Base-by-base conservation (phyloP, 2,113 vertebrate genomes). In the Gavialis gangeticus region DNA sequence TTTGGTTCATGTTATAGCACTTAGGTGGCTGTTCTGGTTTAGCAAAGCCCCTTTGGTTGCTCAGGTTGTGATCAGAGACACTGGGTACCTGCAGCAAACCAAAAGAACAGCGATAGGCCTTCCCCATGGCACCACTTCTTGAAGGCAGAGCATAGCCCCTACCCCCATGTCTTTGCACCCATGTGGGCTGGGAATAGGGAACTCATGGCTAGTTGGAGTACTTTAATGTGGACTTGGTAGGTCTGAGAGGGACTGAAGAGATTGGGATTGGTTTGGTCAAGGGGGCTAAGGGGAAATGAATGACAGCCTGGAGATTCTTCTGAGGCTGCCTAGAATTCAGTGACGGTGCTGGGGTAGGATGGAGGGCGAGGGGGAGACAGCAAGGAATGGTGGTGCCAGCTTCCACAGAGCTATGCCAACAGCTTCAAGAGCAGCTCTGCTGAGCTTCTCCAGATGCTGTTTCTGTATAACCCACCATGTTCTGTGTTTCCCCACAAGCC, bases 381-480 rank as follows among this genome's bases (percentile, higher is more conserved):
- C 21, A 4, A 34, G 66, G 34, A 30, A 10, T 46, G 34, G 12
- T 13, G 14, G 34, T 4, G 34, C 19, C 19, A 34, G 19, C 21
- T 7, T 37, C 34, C 34, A 13, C 30, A 24, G 69, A 46, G 69
- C 34, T 6, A 21, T 5, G 30, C 69, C 34, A 46, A 34, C 30
- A 71, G 19, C n/a, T 18, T 18, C 69, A 73, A 34, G 34, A 14
- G 69, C 3, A 4, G 11, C 4, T 34, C 22, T 15, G 15, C 64
- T 34, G 34, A 27, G 15, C 64, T 14, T 13, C 34, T 21, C 46
- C 19, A 34, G 69, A 73, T 19, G 12, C 24, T 24, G 69, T 69
- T 69, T 30, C 1, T 5, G 10, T 18, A 28, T 69, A 73, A n/a
- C 30, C 37, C 12, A 12, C 15, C 2, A 0, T 2, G 0, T 25